Evolutionary conservation across 2,888 invertebrate species (phyloP), one percentile per base, ranked within the genome.

Genomic region (Perithous albicinctus): DNA sequence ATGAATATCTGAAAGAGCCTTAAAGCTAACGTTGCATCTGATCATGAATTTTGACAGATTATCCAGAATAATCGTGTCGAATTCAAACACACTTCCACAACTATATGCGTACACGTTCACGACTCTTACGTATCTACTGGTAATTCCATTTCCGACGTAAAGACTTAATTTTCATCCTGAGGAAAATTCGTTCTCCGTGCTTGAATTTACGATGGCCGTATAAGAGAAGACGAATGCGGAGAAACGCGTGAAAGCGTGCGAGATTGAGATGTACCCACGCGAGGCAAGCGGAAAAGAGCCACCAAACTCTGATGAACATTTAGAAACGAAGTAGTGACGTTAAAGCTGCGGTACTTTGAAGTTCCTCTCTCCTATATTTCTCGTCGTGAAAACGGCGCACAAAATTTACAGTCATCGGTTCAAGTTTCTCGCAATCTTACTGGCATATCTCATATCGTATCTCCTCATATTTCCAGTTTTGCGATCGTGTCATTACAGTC

Each of bases 171-270:
- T 63, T 20, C 54, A 48, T 12, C 10, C 41, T 6, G n/a, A 51
- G 12, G 54, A 70, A 69, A 26, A 61, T 63, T 32, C 26, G 38
- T 10, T 15, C 38, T 20, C 18, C 26, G 18, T 15, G 18, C n/a
- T 26, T n/a, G 15, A 76, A 67, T 69, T 67, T 69, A 61, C 48
- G 67, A 76, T 26, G 15, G 18, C 48, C 26, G 48, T 41, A 69
- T 61, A 48, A 61, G 35, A 61, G 18, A n/a, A n/a, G 72, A 46
- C 8, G 72, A 72, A 70, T 46, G 46, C 18, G 8, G 20, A 72
- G 59, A 12, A 41, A 29, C 1, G 12, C 15, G 59, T 26, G n/a
- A 15, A 15, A 59, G 66, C 41, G n/a, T 61, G 32, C 20, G 32
- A 51, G 41, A 26, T 63, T 41, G 48, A 72, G 29, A 18, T 29